Base-by-base conservation (phyloP, 2,113 vertebrate species). In the Plotosus lineatus region DNA sequence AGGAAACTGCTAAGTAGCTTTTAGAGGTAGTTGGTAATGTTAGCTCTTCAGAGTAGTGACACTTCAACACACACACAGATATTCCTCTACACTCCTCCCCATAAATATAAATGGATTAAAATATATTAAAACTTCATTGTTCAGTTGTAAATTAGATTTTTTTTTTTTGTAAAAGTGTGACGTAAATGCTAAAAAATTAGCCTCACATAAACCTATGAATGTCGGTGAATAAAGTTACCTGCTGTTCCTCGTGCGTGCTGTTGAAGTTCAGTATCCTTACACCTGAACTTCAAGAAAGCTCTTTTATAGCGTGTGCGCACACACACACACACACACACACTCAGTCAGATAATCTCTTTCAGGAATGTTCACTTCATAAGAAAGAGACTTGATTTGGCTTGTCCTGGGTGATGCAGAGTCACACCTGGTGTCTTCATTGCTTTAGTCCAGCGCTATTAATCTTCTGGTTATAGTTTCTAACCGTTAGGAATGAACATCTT, bases 311-410 rank as follows among this genome's bases (percentile, higher is more conserved):
- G 58, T 61, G 79, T 73, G 38, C 77, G 50, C 77, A 42, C 81
- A 42, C 75, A 58, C 78, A 42, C 73, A 33, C 66, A 61, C 75
- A 40, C 74, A 50, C 75, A 48, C 75, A 72, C 51, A 72, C 53
- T 21, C 75, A 81, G 31, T 12, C 31, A 48, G 48, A 78, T 65
- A 80, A 84, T 83, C 77, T 75, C 19, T 58, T 50, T 12, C 61
- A 69, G 82, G 77, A 83, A 83, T 83, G 82, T 69, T 75, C 58
- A 69, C 46, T 68, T 83, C 71, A 42, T 65, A 46, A 36, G 61
- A 9, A 17, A 36, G 60, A 21, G 56, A 83, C 82, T 76, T 60
- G 77, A 79, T 60, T 75, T 66, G 80, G 72, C 80, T 81, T 81
- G 80, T 75, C 50, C 72, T 21, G 11, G 36, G 12, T 55, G 31